Percentiles rank a stretch among this genome's conserved stretches.
Evolutionary conservation across 2,888 invertebrate genomes (phyloP).

Genomic region (Steinernema hermaphroditum): DNA sequence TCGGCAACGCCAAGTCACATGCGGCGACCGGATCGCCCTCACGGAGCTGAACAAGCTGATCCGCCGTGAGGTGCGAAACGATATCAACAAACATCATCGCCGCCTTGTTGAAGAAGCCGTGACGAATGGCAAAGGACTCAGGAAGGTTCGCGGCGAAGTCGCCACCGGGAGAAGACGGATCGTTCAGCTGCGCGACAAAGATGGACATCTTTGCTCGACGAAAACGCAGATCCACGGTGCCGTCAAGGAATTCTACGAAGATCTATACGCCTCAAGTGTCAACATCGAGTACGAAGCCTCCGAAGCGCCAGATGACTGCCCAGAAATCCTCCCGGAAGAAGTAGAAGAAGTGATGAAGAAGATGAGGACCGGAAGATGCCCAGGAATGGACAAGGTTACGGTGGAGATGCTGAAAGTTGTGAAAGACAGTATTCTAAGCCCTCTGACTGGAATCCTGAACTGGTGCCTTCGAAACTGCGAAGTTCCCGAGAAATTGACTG

Average conservation of each 20-base stretch:
- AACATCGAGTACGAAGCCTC: neutral
- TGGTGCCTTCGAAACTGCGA: too few relatives aligned
- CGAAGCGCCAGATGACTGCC: neutral
- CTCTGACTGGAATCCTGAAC: too few relatives aligned
- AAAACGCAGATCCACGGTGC: neutral
- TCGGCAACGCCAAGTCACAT: neutral
- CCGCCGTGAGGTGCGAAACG: too few relatives aligned
- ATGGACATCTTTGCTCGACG: neutral
- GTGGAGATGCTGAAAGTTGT: too few relatives aligned
- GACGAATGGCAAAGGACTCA: neutral
- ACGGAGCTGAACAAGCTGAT: too few relatives aligned
- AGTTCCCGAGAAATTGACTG: too few relatives aligned
- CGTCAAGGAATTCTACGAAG: neutral
- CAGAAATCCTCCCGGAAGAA: neutral
- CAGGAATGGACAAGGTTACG: conserved; percentile 7
- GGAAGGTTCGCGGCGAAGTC: neutral
- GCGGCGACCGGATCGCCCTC: neutral
- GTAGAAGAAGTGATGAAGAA: neutral
- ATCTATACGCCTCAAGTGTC: too few relatives aligned
- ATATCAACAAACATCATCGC: too few relatives aligned
- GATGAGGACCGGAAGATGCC: neutral
- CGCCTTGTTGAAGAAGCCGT: neutral
- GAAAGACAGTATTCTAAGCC: too few relatives aligned
- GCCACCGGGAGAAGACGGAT: neutral
- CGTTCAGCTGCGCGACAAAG: neutral